phyloP scores from a whole-genome alignment of 2,797 vertebrate genomes.

The Tangara arthus region DNA sequence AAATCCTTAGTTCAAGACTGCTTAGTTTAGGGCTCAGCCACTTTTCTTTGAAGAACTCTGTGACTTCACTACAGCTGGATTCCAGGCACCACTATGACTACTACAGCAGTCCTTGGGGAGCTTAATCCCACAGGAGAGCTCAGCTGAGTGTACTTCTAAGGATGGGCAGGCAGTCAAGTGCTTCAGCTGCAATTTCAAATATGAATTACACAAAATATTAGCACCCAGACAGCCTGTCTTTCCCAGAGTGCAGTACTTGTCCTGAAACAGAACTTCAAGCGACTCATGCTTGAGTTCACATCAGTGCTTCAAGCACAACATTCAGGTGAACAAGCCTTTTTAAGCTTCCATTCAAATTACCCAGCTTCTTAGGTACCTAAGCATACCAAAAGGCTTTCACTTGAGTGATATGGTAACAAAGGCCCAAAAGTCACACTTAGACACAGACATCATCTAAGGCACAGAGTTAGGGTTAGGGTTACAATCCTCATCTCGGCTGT shows the following conservation, averaged over 20 bases:
- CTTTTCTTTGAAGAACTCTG: neutral
- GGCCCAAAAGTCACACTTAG: neutral
- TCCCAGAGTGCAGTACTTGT: neutral
- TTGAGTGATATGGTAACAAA: neutral
- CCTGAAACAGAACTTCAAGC: neutral
- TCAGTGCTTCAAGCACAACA: neutral
- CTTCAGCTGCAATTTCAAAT: neutral
- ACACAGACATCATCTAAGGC: neutral
- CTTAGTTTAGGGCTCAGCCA: neutral
- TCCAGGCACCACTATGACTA: neutral
- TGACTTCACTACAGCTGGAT: neutral
- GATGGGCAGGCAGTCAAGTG: neutral
- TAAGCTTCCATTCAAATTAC: neutral
- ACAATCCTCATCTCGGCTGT: neutral
- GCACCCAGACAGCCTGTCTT: neutral
- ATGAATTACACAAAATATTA: neutral
- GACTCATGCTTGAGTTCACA: neutral
- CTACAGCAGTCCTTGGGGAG: neutral
- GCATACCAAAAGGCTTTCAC: neutral
- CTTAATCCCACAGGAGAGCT: neutral
- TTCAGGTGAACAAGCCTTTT: neutral
- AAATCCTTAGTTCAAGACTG: neutral
- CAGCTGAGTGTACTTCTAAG: neutral
- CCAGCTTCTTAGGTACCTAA: neutral
- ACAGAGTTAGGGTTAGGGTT: neutral